Conservation (phyloP, 2,113 vertebrate species). For the Ictalurus furcatus region DNA sequence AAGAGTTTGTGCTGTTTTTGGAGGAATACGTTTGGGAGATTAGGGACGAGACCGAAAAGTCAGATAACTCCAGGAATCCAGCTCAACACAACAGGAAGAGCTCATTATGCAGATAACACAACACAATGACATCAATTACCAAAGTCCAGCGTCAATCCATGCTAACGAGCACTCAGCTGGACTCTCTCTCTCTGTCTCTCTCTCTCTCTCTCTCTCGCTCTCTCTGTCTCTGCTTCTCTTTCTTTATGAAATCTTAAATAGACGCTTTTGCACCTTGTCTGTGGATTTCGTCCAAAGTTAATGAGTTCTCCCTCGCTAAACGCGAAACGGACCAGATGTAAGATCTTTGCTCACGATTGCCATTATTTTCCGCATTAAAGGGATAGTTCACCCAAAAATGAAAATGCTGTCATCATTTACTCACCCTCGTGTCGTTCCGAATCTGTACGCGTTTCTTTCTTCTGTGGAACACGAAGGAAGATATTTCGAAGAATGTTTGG, state of each 20-base stretch:
- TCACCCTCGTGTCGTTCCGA: no score
- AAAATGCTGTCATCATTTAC: no score
- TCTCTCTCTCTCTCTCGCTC: background rate
- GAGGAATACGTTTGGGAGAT: slow-evolving; percentile 43
- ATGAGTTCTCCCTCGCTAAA: background rate
- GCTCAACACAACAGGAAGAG: slow-evolving; percentile 71
- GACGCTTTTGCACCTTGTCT: background rate
- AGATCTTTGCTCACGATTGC: background rate
- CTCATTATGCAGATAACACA: slow-evolving; percentile 61
- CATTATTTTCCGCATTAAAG: background rate
- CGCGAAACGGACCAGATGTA: background rate
- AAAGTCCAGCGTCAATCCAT: slow-evolving; percentile 34
- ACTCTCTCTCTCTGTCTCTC: no score
- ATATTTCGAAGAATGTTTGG: no score
- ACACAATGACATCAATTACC: slow-evolving; percentile 55
- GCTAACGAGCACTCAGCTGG: background rate
- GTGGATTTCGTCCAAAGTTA: background rate
- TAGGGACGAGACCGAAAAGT: slow-evolving; percentile 44
- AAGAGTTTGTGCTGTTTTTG: slow-evolving; percentile 18
- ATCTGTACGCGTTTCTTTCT: no score
- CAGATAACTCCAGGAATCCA: slow-evolving; percentile 54
- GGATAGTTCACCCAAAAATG: no score
- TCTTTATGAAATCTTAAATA: background rate
- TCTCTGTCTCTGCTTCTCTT: background rate
- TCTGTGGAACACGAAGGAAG: no score